A percentile compares a stretch with the other conserved stretches of the same genome.
Evolutionary conservation across 2,797 vertebrate genomes (phyloP).

Genomic region (Botia almorhae): DNA sequence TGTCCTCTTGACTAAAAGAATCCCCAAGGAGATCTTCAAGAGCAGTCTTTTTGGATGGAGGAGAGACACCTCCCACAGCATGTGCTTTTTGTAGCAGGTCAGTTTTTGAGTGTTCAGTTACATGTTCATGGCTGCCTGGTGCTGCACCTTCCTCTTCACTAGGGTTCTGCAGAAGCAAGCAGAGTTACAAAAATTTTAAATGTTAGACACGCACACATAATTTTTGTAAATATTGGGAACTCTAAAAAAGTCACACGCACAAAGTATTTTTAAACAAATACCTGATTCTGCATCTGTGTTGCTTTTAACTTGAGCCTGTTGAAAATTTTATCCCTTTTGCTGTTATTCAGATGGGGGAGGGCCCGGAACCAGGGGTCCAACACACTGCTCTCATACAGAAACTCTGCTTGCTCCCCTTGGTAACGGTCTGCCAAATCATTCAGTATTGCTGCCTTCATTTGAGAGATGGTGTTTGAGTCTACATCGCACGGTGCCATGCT

Average conservation of each 20-base stretch:
- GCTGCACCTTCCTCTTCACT: not conserved
- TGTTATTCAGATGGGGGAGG: conserved; percentile 3
- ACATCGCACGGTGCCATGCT: not conserved
- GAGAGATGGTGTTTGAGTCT: conserved; percentile 7
- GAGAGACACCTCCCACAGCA: not conserved
- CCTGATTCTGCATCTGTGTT: conserved; percentile 20
- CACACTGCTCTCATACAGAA: not conserved
- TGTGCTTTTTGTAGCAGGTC: too few relatives aligned
- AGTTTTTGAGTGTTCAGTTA: not conserved
- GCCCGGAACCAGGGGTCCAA: conserved; percentile 16
- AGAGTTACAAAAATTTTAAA: not conserved
- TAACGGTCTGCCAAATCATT: not conserved
- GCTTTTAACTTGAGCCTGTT: conserved; percentile 4
- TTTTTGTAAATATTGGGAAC: not conserved
- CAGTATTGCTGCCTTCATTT: conserved; percentile 33
- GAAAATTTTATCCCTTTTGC: too few relatives aligned
- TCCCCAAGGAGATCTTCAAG: conserved; percentile 16
- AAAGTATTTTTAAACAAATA: conserved; percentile 1
- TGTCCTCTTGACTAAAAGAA: conserved; percentile 7
- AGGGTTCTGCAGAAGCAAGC: not conserved
- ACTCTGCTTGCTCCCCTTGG: not conserved
- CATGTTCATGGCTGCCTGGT: conserved; percentile 1
- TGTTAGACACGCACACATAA: conserved; percentile 13
- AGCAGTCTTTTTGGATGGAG: conserved; percentile 11
- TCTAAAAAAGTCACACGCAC: not conserved